Base-by-base conservation (phyloP, 2,888 invertebrate genomes). In the Nesidiocoris tenuis region DNA sequence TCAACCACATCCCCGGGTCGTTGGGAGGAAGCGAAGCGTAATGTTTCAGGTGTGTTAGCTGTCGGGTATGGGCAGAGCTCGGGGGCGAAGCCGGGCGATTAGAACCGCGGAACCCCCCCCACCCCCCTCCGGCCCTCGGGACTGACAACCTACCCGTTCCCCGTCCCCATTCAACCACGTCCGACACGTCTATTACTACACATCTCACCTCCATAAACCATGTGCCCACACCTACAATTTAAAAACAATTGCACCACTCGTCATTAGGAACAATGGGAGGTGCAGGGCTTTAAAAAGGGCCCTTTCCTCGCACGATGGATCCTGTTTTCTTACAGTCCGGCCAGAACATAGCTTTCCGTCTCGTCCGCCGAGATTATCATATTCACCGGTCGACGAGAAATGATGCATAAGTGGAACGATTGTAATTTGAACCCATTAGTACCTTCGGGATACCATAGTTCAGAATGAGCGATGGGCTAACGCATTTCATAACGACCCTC, bases 151-250 rank as follows among this genome's bases (percentile, higher is more conserved):
- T 3, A 3, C 39, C 39, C 39, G 39, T 39, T 39, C 39, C 39
- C 39, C 39, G 39, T 39, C 39, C 39, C 12, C 39, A 39, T 39
- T 39, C 39, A 39, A 39, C 39, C 39, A 39, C 39, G 39, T 39
- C 39, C 39, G 39, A 57, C 57, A 70, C 70, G 70, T 70, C 70
- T 70, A 70, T 70, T 70, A 70, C 39, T 39, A 39, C 39, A 39
- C 70, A 70, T 70, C 70, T 70, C 70, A 70, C 70, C 70, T 70
- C 70, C 70, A 70, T 70, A 70, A 70, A 70, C 70, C 70, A 70
- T 70, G 70, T 70, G 70, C 70, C 70, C 70, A 70, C 70, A 61
- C 70, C 39, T 70, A 70, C 70, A 70, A 70, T 70, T 70, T 70
- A 70, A 70, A 70, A 70, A 70, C 70, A 70, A 70, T 70, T 70